Evolutionary conservation across 2,888 invertebrate genomes (phyloP).

Genomic region (Coenonympha glycerion): DNA sequence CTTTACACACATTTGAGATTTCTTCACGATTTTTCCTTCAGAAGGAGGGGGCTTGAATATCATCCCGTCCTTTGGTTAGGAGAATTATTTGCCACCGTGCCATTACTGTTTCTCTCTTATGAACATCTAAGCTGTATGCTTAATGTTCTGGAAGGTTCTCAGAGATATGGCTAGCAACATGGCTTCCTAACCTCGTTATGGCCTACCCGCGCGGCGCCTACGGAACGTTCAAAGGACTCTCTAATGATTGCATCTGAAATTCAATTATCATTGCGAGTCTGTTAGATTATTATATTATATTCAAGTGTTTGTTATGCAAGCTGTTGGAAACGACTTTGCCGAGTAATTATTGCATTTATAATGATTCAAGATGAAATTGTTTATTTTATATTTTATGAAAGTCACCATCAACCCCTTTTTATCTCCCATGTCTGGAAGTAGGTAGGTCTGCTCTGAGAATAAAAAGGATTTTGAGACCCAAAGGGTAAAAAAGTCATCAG

Average conservation of each 20-base stretch:
- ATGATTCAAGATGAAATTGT: background rate
- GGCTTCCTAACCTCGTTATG: slow-evolving; percentile 32
- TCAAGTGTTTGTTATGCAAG: slow-evolving; percentile 9
- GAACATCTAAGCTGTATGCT: slow-evolving; percentile 10
- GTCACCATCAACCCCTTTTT: no score
- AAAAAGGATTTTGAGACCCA: no score
- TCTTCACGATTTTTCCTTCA: no score
- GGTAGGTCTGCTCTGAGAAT: no score
- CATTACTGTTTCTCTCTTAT: no score
- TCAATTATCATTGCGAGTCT: slow-evolving; percentile 30
- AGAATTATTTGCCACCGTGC: no score
- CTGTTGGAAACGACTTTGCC: background rate
- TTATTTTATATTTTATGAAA: no score
- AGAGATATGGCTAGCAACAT: slow-evolving; percentile 28
- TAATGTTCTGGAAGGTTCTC: slow-evolving; percentile 26
- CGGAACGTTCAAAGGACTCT: slow-evolving; percentile 34
- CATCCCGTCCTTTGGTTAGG: no score
- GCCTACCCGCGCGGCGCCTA: slow-evolving; percentile 27
- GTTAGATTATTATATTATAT: slow-evolving; percentile 18
- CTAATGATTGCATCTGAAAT: slow-evolving; percentile 33
- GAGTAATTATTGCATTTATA: background rate
- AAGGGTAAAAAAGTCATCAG: no score
- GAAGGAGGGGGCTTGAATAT: no score
- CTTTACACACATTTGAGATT: no score
- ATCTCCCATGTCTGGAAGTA: no score